Percentiles rank a stretch among this genome's conserved stretches.
Conservation (phyloP, 2,113 vertebrate genomes). For the Fukomys damarensis region DNA sequence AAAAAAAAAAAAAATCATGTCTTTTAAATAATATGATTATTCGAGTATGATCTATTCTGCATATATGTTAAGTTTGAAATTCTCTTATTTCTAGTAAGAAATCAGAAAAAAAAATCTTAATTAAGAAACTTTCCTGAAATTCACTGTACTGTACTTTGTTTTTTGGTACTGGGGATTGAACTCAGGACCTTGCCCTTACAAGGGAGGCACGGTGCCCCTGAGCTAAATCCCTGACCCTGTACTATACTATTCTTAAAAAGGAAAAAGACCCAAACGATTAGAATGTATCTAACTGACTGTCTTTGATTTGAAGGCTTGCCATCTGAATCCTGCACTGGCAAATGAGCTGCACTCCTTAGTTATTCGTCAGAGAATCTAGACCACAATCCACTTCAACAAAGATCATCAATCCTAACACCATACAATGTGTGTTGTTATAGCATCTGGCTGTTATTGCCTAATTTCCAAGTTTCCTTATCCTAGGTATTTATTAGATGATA, state of each 20-base stretch:
- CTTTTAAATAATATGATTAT: background rate
- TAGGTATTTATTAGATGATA: slow-evolving; percentile 39
- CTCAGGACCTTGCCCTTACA: too few species aligned
- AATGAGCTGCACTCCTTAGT: slow-evolving; percentile 85
- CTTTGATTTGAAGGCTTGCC: slow-evolving; percentile 84
- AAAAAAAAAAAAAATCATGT: too few species aligned
- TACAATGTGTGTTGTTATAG: slow-evolving; percentile 40
- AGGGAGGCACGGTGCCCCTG: too few species aligned
- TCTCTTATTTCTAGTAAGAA: background rate
- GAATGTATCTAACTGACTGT: slow-evolving; percentile 42
- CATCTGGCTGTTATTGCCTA: slow-evolving; percentile 24
- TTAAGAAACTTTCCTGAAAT: slow-evolving; percentile 9
- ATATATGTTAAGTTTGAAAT: background rate
- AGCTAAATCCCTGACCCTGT: too few species aligned
- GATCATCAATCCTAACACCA: slow-evolving; percentile 22
- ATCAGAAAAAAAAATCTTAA: slow-evolving; percentile 32
- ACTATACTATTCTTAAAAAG: background rate
- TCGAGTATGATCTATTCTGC: background rate
- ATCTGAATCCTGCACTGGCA: slow-evolving; percentile 83
- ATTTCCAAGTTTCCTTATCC: background rate
- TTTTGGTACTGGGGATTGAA: too few species aligned
- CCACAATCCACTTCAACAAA: slow-evolving; percentile 39
- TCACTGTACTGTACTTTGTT: background rate
- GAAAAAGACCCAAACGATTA: background rate
- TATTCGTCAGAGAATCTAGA: slow-evolving; percentile 86